Conservation (phyloP, 2,113 vertebrate genomes). For the Siniperca knerii region DNA sequence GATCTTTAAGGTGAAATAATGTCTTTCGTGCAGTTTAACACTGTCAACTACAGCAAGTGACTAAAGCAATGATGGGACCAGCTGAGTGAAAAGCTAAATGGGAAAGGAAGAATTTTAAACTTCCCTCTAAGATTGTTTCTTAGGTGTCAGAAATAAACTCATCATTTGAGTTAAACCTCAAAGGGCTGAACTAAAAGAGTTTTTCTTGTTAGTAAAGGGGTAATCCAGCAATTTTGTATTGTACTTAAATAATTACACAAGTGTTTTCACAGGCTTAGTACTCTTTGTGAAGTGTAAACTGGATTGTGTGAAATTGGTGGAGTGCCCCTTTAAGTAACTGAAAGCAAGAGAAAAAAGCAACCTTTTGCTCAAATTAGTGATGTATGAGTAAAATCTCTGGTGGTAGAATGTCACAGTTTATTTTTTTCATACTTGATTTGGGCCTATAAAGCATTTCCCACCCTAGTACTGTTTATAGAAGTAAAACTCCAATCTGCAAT, state of each 20-base stretch:
- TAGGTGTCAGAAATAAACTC: background rate
- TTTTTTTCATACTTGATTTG: conserved; percentile 6
- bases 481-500: conserved; percentile 7
- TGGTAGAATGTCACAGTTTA: background rate
- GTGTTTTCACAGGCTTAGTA: too few species aligned
- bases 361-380: background rate
- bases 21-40: background rate
- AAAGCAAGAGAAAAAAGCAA: background rate
- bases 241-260: too few species aligned
- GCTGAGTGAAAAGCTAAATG: background rate
- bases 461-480: background rate
- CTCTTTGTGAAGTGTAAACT: background rate
- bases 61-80: background rate
- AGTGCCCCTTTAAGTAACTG: background rate
- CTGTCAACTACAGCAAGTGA: background rate
- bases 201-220: background rate
- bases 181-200: background rate
- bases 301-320: background rate
- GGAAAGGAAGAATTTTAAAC: too few species aligned
- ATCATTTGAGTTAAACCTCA: background rate
- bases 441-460: background rate
- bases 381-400: background rate
- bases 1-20: background rate
- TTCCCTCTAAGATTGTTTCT: background rate
- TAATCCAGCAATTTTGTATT: too few species aligned